phyloP scores from a whole-genome alignment of 2,888 invertebrate genomes.

The Subacronicta megacephala region DNA sequence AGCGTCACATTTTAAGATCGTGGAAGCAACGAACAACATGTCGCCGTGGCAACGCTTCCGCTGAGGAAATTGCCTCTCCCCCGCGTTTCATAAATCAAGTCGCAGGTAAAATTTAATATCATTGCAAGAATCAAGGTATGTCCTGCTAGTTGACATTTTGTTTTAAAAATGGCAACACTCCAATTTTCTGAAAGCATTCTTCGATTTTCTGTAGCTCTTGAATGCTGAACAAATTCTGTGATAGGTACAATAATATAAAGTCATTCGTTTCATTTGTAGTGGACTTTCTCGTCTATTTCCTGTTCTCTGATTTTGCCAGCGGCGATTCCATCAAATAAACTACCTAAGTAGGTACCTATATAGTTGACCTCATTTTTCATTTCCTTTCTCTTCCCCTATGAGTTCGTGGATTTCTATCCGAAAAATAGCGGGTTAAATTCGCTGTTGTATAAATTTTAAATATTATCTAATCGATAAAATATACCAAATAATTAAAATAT shows the following conservation, averaged over 20 bases:
- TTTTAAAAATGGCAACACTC: conserved; percentile 60
- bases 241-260: conserved; percentile 16
- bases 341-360: conserved; percentile 27
- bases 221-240: conserved; percentile 37
- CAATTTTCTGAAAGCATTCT: conserved; percentile 48
- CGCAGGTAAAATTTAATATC: conserved; percentile 82
- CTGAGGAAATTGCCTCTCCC: conserved; percentile 81
- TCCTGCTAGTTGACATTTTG: conserved; percentile 56
- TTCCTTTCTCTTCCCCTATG: conserved; percentile 26
- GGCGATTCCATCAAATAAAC: conserved; percentile 40
- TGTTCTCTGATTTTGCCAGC: conserved; percentile 32
- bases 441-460: too few relatives aligned
- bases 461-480: too few relatives aligned
- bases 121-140: conserved; percentile 67
- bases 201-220: conserved; percentile 20
- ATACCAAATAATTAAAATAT: too few relatives aligned
- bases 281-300: conserved; percentile 35
- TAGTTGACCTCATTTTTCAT: conserved; percentile 46
- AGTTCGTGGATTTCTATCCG: too few relatives aligned
- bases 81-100: conserved; percentile 79
- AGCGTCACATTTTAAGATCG: conserved; percentile 63
- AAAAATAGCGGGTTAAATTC: neutral
- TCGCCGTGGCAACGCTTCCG: conserved; percentile 76
- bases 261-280: conserved; percentile 43
- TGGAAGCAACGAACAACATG: conserved; percentile 56